Evolutionary conservation across 2,888 invertebrate species (phyloP).

Genomic region (Kuschelorhynchus macadamiae): DNA sequence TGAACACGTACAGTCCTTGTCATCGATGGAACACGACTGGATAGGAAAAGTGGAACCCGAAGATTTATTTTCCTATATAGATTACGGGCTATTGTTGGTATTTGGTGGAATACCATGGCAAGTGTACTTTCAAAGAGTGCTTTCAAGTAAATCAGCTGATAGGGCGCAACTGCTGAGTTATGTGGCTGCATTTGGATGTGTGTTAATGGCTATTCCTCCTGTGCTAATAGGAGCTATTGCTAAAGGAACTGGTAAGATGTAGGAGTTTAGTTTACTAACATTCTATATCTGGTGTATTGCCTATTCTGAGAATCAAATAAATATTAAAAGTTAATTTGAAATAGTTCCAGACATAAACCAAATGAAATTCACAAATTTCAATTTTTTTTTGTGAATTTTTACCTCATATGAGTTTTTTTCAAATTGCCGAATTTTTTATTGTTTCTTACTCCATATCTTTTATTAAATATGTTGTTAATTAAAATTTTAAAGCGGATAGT

Average conservation of each 20-base stretch:
- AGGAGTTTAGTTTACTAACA: too few species aligned
- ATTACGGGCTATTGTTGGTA: conserved; percentile 89
- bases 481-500: too few species aligned
- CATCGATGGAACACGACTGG: conserved; percentile 90
- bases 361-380: background rate
- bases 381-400: too few species aligned
- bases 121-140: conserved; percentile 98
- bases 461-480: too few species aligned
- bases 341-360: background rate
- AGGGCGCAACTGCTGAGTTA: conserved; percentile 95
- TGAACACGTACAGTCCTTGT: conserved; percentile 82
- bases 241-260: conserved; percentile 85
- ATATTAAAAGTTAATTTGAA: too few species aligned
- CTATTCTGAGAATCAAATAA: too few species aligned
- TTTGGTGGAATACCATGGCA: conserved; percentile 99
- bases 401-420: too few species aligned
- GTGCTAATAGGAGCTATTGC: conserved; percentile 98
- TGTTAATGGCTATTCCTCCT: conserved; percentile 97
- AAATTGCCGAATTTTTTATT: too few species aligned
- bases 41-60: conserved; percentile 82
- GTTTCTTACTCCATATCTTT: too few species aligned
- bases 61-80: conserved; percentile 87
- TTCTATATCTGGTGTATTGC: too few species aligned
- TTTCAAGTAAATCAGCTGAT: conserved; percentile 95
- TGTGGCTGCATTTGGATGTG: conserved; percentile 95